Conservation (phyloP, 2,797 vertebrate species). For the Nothura maculosa region DNA sequence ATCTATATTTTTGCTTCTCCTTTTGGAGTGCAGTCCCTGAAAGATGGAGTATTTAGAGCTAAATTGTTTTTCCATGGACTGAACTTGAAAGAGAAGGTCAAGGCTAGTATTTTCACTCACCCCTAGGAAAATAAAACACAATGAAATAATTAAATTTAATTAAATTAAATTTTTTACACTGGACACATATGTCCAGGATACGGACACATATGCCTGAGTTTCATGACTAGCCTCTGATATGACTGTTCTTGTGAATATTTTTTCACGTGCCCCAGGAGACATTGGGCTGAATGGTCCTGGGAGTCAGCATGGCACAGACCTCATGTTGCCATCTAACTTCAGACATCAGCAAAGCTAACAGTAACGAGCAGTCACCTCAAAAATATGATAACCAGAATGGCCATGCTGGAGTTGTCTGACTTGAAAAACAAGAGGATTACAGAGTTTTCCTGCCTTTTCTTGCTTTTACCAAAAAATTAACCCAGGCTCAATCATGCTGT, state of each 20-base stretch:
- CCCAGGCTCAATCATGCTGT: neutral
- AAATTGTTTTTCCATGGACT: neutral
- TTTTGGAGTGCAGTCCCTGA: neutral
- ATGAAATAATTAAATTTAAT: neutral
- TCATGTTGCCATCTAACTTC: neutral
- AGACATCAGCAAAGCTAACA: neutral
- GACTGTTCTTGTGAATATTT: neutral
- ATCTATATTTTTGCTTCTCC: neutral
- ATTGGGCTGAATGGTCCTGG: no score
- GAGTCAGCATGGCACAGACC: neutral
- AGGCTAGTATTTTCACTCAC: neutral
- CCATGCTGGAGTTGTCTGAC: neutral
- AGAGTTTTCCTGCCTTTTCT: neutral
- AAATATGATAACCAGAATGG: neutral
- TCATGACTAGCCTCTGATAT: neutral
- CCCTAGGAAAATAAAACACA: neutral
- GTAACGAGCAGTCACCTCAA: neutral
- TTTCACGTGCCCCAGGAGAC: no score
- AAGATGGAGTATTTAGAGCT: neutral
- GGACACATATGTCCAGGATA: no score
- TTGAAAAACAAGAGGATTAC: neutral
- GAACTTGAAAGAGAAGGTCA: neutral
- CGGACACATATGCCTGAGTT: accelerated
- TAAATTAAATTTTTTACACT: no score
- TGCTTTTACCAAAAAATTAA: neutral